Percentiles rank a stretch among this genome's conserved stretches.
phyloP scores from a whole-genome alignment of 2,888 invertebrate species.

The Lasioglossum villosulum region DNA sequence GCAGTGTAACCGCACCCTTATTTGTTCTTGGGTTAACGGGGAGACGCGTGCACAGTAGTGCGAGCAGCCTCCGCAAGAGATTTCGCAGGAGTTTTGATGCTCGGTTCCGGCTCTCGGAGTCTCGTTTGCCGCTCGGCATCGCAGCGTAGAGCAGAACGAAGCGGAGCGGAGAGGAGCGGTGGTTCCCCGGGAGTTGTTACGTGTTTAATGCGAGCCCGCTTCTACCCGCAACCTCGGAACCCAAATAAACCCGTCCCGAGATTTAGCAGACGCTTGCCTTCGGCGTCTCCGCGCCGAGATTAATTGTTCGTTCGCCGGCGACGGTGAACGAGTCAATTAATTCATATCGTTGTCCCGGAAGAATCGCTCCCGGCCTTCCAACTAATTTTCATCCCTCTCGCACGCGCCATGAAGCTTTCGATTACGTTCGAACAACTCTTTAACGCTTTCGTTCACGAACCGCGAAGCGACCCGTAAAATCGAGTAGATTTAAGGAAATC shows the following conservation, averaged over 20 bases:
- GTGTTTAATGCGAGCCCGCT: constrained; percentile 55
- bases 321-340: constrained; percentile 48
- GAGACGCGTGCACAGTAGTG: neutral
- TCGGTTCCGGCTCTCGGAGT: constrained; percentile 53
- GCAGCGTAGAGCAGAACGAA: neutral
- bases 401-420: neutral
- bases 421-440: neutral
- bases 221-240: constrained; percentile 57
- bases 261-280: constrained; percentile 50
- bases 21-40: neutral
- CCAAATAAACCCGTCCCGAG: constrained; percentile 52
- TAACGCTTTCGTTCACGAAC: neutral
- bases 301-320: constrained; percentile 44
- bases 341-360: constrained; percentile 18
- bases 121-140: constrained; percentile 37
- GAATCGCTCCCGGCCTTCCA: neutral
- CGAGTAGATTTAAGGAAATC: neutral
- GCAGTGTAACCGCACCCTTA: neutral
- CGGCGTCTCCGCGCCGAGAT: constrained; percentile 31
- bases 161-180: neutral
- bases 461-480: neutral
- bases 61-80: constrained; percentile 49
- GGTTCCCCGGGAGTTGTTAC: constrained; percentile 45
- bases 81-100: constrained; percentile 73
- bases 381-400: neutral